Evolutionary conservation across 2,113 vertebrate species (phyloP).

Genomic region (Chloropsis hardwickii): DNA sequence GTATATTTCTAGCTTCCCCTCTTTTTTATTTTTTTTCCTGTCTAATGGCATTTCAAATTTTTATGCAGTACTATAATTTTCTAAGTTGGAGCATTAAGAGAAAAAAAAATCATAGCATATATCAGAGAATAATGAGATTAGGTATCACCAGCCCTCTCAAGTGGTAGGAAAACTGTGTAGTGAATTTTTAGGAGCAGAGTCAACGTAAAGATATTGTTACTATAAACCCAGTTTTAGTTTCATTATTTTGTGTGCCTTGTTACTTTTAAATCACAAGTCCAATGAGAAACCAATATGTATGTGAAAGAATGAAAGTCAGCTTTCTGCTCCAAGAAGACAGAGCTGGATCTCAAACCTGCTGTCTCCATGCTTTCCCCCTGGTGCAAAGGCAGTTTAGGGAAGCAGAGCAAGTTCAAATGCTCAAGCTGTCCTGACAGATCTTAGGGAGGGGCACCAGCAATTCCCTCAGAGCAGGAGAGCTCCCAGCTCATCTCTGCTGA

Average conservation of each 20-base stretch:
- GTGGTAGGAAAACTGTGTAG: neutral
- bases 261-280: neutral
- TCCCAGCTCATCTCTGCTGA: neutral
- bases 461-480: neutral
- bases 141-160: neutral
- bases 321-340: neutral
- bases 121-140: neutral
- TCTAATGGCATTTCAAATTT: neutral
- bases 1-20: neutral
- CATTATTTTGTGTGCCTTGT: neutral
- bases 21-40: neutral
- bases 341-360: neutral
- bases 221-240: neutral
- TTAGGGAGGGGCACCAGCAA: fast-evolving
- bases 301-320: neutral
- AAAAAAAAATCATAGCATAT: neutral
- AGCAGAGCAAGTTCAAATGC: neutral
- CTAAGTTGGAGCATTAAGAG: neutral
- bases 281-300: neutral
- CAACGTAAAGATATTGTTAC: neutral
- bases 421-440: neutral
- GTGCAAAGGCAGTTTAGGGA: neutral
- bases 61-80: neutral
- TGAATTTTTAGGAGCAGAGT: neutral
- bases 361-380: neutral